phyloP scores from a whole-genome alignment of 2,113 vertebrate genomes.

The Eonycteris spelaea region DNA sequence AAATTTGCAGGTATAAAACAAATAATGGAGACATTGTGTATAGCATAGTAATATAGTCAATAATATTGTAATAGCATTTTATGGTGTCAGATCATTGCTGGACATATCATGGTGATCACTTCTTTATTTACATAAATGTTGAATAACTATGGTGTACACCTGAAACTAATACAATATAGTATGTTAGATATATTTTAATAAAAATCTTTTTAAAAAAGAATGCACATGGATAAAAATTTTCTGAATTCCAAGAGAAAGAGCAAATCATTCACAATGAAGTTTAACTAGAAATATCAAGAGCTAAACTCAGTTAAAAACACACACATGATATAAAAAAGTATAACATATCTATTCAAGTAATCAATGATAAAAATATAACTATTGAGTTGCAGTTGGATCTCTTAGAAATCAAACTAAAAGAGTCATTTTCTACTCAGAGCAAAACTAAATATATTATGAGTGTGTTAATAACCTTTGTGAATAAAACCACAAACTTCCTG shows the following conservation, averaged over 20 bases:
- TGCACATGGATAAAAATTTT: background rate
- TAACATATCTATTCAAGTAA: background rate
- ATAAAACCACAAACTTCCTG: background rate
- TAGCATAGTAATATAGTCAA: too few relatives aligned
- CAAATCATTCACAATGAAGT: background rate
- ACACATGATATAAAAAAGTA: background rate
- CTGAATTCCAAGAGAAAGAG: background rate
- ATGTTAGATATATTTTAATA: too few relatives aligned
- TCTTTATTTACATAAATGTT: too few relatives aligned
- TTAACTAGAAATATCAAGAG: background rate
- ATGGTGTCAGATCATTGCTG: too few relatives aligned
- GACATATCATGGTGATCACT: too few relatives aligned
- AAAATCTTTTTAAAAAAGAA: background rate
- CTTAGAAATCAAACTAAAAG: background rate
- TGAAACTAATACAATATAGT: too few relatives aligned
- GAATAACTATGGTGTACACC: too few relatives aligned
- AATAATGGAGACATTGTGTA: too few relatives aligned
- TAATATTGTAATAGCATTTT: too few relatives aligned
- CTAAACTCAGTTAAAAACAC: background rate
- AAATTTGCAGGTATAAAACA: too few relatives aligned
- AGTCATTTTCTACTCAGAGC: background rate
- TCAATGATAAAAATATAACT: background rate
- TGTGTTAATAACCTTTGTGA: background rate
- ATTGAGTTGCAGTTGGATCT: background rate
- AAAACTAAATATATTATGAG: background rate